Percentiles rank a stretch among this genome's conserved stretches.
These are phyloP conservation scores for Oncorhynchus nerka DNA, from an alignment of 2,113 vertebrate species.

Conservation along the genomic window DNA sequence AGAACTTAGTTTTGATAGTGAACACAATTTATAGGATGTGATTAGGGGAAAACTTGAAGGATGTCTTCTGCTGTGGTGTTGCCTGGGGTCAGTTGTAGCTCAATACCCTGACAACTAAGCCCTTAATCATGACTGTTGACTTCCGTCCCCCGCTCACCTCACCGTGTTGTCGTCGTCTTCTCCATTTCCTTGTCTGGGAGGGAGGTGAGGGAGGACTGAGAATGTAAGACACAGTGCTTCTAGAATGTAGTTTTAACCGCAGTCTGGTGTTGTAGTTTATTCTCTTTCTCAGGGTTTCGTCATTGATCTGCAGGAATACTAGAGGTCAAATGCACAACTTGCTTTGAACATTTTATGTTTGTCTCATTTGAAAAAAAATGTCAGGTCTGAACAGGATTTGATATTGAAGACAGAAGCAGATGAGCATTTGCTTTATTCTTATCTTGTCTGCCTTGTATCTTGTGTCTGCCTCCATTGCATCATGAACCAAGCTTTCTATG, in stretches of 20 bases:
- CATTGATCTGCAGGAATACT: background rate
- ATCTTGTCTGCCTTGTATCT: background rate
- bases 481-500: too few relatives aligned
- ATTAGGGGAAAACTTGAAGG: conserved; percentile 12
- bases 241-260: background rate
- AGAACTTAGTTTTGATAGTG: conserved; percentile 39
- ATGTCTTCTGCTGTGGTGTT: conserved; percentile 4
- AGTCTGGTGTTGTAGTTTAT: too few relatives aligned
- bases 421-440: background rate
- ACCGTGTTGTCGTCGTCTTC: background rate
- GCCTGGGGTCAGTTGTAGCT: conserved; percentile 30
- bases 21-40: conserved; percentile 12
- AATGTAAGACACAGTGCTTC: background rate
- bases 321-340: background rate
- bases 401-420: background rate
- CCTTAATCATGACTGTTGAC: conserved; percentile 43
- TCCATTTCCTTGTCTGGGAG: background rate
- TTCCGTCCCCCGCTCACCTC: conserved; percentile 20
- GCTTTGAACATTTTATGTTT: background rate
- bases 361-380: background rate
- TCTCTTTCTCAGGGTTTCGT: background rate
- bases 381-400: background rate
- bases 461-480: too few relatives aligned
- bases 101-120: conserved; percentile 34
- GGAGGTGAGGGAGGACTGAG: background rate